Percentiles rank a stretch among this genome's conserved stretches.
These are phyloP conservation scores for Amphiprion ocellaris DNA, from an alignment of 2,113 vertebrate genomes.

Conservation along the genomic window DNA sequence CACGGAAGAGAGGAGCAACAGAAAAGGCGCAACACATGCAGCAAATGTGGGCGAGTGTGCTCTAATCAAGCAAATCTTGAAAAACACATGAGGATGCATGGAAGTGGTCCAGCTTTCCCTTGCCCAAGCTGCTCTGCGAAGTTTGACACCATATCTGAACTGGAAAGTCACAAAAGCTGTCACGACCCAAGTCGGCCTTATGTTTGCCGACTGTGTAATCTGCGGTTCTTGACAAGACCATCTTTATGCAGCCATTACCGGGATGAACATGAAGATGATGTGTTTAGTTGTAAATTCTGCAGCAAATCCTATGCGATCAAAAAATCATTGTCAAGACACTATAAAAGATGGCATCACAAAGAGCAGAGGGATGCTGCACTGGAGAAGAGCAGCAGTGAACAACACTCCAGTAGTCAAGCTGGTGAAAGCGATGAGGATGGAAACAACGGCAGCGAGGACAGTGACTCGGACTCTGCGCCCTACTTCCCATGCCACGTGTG, in stretches of 20 bases:
- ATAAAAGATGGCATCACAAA: constrained; percentile 68
- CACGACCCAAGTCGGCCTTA: constrained; percentile 78
- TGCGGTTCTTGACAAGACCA: constrained; percentile 72
- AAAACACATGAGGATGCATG: constrained; percentile 79
- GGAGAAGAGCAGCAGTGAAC: constrained; percentile 30
- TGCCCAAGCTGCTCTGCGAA: constrained; percentile 73
- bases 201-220: constrained; percentile 73
- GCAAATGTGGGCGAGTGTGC: constrained; percentile 71
- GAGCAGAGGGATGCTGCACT: constrained; percentile 27
- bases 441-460: constrained; percentile 56
- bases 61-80: constrained; percentile 60
- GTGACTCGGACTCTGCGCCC: constrained; percentile 84
- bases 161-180: constrained; percentile 74
- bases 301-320: constrained; percentile 71
- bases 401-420: constrained; percentile 48
- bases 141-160: constrained; percentile 62
- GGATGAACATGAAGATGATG: constrained; percentile 61
- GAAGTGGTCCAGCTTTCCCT: constrained; percentile 21
- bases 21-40: constrained; percentile 68
- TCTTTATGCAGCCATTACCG: constrained; percentile 72
- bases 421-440: constrained; percentile 55
- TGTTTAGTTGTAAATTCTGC: constrained; percentile 78
- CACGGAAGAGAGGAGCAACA: constrained; percentile 82
- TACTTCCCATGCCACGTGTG: constrained; percentile 88
- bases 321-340: constrained; percentile 79